Evolutionary conservation across 2,888 invertebrate species (phyloP), one percentile per base, ranked within the genome.

Genomic region (Dione juno): DNA sequence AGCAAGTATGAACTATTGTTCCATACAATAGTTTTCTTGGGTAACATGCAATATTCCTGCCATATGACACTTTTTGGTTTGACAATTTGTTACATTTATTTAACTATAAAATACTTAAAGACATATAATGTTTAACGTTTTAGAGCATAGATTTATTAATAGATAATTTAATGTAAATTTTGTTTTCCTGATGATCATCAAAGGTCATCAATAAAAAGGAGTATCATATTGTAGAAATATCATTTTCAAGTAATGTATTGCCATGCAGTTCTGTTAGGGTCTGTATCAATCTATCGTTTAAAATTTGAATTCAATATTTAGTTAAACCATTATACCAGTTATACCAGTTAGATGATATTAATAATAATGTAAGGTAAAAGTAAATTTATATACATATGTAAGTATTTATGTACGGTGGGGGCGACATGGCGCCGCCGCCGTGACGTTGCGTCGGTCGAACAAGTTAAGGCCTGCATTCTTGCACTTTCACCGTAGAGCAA

Each of bases 401-500:
- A 43, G 21, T 28, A 61, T n/a, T n/a, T n/a, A n/a, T n/a, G n/a
- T n/a, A 21, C 7, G n/a, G 53, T 10, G 54, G 45, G 58, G 75
- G 69, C 69, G 74, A 72, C 75, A 61, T 73, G 67, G 40, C 65
- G 73, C 58, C 75, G 77, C 64, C 68, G 71, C 59, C 75, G 64
- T 75, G 69, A 61, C 69, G 72, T 69, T 71, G 76, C 73, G 75
- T 68, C 76, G 76, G 75, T 68, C 76, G 76, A 77, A 75, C 74
- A 76, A 73, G 79, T 75, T 73, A 77, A 75, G 57, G 68, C 75
- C 80, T 82, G 86, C 85, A 86, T 87, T 88, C 84, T 84, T 83
- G 83, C 85, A 88, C 89, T 90, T 90, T 90, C 89, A 87, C 89
- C 86, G 81, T 79, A 76, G 66, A 76, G 67, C 67, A 40, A 45